A percentile compares a stretch with the other conserved stretches of the same genome.
phyloP scores from a whole-genome alignment of 2,797 vertebrate genomes.

The Lerista edwardsae region DNA sequence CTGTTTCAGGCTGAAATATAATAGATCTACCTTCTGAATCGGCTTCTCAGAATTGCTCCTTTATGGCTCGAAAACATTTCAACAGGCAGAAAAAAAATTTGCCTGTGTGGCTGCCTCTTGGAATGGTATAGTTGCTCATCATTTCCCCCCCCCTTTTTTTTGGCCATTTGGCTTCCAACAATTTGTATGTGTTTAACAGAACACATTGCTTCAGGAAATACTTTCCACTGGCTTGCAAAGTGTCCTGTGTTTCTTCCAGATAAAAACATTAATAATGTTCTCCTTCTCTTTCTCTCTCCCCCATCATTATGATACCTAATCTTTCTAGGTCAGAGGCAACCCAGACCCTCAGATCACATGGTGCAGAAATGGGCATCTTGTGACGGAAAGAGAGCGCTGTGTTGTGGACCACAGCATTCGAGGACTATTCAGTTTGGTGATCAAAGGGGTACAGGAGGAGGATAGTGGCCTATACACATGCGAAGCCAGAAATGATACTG shows the following conservation, averaged over 20 bases:
- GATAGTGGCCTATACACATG: slow-evolving; percentile 90
- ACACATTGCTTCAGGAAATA: slow-evolving; percentile 52
- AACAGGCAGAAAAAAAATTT: slow-evolving; percentile 18
- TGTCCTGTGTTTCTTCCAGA: slow-evolving; percentile 64
- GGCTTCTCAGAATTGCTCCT: background rate
- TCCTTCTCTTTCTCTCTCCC: background rate
- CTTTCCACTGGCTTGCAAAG: slow-evolving; percentile 61
- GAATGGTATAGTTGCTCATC: slow-evolving; percentile 25
- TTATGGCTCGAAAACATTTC: background rate
- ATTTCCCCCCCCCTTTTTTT: slow-evolving; percentile 45
- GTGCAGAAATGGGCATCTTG: slow-evolving; percentile 83
- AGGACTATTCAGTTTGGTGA: slow-evolving; percentile 86
- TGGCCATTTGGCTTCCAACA: slow-evolving; percentile 64
- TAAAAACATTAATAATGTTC: slow-evolving; percentile 48
- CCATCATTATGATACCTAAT: background rate
- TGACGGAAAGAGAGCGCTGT: slow-evolving; percentile 79
- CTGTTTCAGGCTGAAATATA: background rate
- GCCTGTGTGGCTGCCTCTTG: slow-evolving; percentile 16
- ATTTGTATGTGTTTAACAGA: slow-evolving; percentile 64
- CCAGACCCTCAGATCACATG: slow-evolving; percentile 83
- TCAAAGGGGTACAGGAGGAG: slow-evolving; percentile 78
- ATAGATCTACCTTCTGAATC: background rate
- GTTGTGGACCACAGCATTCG: slow-evolving; percentile 76
- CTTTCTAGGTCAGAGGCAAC: slow-evolving; percentile 78
- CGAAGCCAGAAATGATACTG: slow-evolving; percentile 84